These are phyloP conservation scores for Alectura lathami DNA, from an alignment of 2,113 vertebrate species.

Conservation along the genomic window DNA sequence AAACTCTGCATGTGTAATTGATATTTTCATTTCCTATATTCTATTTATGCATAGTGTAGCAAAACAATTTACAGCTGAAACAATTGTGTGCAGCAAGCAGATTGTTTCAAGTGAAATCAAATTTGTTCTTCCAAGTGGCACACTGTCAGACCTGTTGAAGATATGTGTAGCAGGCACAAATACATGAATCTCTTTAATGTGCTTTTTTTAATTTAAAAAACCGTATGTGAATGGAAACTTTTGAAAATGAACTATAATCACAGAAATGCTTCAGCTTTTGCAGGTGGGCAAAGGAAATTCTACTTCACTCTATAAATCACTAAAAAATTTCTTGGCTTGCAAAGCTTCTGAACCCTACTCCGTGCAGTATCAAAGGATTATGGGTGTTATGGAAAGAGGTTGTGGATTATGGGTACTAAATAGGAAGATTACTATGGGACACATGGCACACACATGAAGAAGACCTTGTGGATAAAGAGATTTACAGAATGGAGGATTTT, in stretches of 20 bases:
- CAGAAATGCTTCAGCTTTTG: constrained; percentile 31
- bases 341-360: neutral
- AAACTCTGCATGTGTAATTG: neutral
- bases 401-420: neutral
- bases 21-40: constrained; percentile 13
- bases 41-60: neutral
- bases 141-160: neutral
- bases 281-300: constrained; percentile 54
- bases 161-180: neutral
- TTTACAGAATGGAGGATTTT: constrained; percentile 5
- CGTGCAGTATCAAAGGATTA: neutral
- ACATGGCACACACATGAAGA: neutral
- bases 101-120: neutral
- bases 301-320: constrained; percentile 29
- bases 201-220: constrained; percentile 20
- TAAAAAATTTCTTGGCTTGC: neutral
- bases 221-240: constrained; percentile 13
- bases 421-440: neutral
- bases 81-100: neutral
- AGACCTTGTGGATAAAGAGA: constrained; percentile 9
- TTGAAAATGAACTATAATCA: neutral
- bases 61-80: constrained; percentile 13
- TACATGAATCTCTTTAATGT: neutral
- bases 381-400: neutral
- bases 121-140: constrained; percentile 2